Evolutionary conservation across 2,888 invertebrate genomes (phyloP).

Genomic region (Melieria omissa): DNA sequence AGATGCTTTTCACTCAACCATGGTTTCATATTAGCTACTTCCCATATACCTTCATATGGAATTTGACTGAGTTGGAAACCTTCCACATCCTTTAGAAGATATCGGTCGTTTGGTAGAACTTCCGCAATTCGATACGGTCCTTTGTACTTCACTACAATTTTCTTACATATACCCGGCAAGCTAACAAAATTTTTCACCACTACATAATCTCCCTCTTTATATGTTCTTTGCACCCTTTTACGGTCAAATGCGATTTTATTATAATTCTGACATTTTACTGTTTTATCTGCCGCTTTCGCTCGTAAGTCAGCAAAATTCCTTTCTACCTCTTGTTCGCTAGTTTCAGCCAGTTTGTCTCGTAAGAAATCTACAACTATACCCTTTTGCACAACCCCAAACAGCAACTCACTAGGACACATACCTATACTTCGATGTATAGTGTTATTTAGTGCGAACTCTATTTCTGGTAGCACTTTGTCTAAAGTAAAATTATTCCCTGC

Average conservation of each 20-base stretch:
- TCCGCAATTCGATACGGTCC: conserved; percentile 29
- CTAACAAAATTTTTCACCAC: conserved; percentile 24
- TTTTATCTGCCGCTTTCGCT: conserved; percentile 2
- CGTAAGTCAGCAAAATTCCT: conserved; percentile 14
- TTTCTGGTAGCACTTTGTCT: not conserved
- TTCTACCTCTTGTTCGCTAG: conserved; percentile 10
- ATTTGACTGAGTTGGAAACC: conserved; percentile 37
- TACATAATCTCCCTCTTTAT: conserved; percentile 31
- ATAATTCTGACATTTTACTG: conserved; percentile 24
- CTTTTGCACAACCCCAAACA: not conserved
- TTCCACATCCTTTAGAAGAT: conserved; percentile 30
- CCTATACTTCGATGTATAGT: conserved; percentile 5
- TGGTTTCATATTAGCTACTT: conserved; percentile 26
- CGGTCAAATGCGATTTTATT: conserved; percentile 23
- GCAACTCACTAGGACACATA: conserved; percentile 9
- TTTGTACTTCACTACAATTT: conserved; percentile 22
- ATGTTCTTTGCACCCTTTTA: conserved; percentile 9
- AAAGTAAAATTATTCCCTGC: conserved; percentile 18
- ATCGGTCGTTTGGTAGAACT: conserved; percentile 26
- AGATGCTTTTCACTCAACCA: conserved; percentile 11
- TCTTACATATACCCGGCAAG: conserved; percentile 2
- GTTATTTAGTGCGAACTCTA: not conserved
- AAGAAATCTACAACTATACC: conserved; percentile 15
- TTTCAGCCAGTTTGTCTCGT: conserved; percentile 21
- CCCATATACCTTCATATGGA: conserved; percentile 36